phyloP scores from a whole-genome alignment of 2,113 vertebrate genomes.

The Dipodomys spectabilis region DNA sequence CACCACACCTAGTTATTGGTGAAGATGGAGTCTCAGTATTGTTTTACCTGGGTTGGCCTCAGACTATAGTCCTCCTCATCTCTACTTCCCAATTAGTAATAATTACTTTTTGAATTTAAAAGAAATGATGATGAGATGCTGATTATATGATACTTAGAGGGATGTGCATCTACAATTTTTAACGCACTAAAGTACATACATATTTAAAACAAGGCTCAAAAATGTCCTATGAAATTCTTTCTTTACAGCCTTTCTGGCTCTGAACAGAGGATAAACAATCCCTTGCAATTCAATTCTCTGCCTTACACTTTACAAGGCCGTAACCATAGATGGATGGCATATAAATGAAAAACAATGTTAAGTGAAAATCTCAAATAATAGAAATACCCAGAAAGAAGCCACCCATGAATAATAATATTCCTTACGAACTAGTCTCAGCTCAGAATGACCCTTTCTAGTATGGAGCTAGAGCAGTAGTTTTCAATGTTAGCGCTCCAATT shows the following conservation, averaged over 20 bases:
- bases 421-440: neutral
- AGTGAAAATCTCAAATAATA: conserved; percentile 7
- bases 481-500: neutral
- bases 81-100: too few relatives aligned
- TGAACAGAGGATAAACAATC: too few relatives aligned
- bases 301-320: neutral
- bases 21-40: too few relatives aligned
- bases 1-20: too few relatives aligned
- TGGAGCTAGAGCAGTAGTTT: neutral
- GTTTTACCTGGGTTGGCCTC: too few relatives aligned
- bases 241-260: too few relatives aligned
- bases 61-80: too few relatives aligned
- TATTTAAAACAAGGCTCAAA: neutral
- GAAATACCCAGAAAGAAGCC: neutral
- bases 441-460: neutral
- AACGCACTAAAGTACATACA: neutral
- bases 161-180: neutral
- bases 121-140: neutral
- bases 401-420: neutral
- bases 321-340: neutral
- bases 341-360: neutral
- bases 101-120: conserved; percentile 27
- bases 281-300: neutral
- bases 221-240: neutral
- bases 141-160: neutral